These are phyloP conservation scores for Odontothrips loti DNA, from an alignment of 2,888 invertebrate genomes.

Conservation along the genomic window DNA sequence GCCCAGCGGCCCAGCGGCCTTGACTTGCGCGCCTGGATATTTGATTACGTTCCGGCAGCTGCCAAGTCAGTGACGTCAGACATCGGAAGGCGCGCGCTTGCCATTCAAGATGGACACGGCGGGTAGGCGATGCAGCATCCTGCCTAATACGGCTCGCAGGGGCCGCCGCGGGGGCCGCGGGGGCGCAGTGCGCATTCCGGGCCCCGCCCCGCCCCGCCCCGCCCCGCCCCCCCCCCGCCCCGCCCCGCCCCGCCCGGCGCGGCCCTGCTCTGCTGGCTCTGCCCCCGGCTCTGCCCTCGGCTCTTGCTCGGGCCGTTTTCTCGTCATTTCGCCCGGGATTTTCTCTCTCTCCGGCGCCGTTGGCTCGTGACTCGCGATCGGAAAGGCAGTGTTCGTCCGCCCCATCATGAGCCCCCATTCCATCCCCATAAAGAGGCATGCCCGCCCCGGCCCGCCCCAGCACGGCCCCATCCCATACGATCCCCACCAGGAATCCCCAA, in stretches of 20 bases:
- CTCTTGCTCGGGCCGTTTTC: not conserved
- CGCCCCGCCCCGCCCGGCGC: not conserved
- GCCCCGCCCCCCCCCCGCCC: not conserved
- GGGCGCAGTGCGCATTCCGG: not conserved
- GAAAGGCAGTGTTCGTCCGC: not conserved
- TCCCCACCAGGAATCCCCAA: not conserved
- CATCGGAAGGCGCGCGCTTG: not conserved
- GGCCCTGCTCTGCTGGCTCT: not conserved
- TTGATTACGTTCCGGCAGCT: no score
- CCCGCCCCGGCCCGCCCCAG: not conserved
- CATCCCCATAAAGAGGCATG: not conserved
- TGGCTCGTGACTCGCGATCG: not conserved
- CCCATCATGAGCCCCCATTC: not conserved
- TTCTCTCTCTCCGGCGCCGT: not conserved
- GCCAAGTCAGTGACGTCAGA: no score
- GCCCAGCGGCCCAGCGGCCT: no score
- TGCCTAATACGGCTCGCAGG: no score
- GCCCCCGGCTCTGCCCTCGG: not conserved
- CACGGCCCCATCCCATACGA: not conserved
- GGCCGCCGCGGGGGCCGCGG: no score
- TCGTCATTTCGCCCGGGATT: conserved; percentile 22
- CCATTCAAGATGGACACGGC: not conserved
- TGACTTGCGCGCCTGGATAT: no score
- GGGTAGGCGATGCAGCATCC: no score
- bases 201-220: not conserved